phyloP scores from a whole-genome alignment of 2,797 vertebrate genomes.

The Falco novaeseelandiae region DNA sequence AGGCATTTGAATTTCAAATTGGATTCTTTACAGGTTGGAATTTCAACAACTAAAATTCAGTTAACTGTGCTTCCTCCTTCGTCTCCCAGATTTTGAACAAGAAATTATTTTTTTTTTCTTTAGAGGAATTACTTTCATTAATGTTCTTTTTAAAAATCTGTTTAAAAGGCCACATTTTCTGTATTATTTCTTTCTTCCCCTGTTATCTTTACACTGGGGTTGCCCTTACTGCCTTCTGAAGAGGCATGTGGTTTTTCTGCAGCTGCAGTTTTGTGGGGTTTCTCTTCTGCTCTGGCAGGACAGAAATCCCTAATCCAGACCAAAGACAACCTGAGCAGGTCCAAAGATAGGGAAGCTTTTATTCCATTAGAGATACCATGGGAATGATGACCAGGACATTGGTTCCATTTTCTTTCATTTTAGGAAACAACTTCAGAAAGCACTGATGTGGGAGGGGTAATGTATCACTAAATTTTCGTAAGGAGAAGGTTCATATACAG shows the following conservation, averaged over 20 bases:
- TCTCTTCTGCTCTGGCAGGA: background rate
- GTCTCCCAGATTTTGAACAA: background rate
- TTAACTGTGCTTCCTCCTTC: background rate
- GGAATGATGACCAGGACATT: background rate
- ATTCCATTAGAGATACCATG: background rate
- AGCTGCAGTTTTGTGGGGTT: background rate
- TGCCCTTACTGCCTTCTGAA: background rate
- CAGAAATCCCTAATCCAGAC: background rate
- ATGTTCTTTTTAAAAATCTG: background rate
- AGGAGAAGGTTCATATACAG: background rate
- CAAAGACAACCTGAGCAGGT: background rate
- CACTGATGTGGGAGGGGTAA: background rate
- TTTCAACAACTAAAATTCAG: background rate
- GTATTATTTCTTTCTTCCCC: background rate
- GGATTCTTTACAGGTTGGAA: background rate
- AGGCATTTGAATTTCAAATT: background rate
- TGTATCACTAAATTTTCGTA: background rate
- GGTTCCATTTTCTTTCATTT: background rate
- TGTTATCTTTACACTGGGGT: background rate
- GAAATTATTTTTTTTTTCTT: background rate
- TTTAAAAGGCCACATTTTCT: fast-evolving
- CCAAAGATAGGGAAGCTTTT: background rate
- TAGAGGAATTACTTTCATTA: background rate
- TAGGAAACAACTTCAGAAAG: background rate
- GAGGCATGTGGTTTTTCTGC: background rate